Evolutionary conservation across 2,888 invertebrate genomes (phyloP).

Genomic region (Epiblema foenella): DNA sequence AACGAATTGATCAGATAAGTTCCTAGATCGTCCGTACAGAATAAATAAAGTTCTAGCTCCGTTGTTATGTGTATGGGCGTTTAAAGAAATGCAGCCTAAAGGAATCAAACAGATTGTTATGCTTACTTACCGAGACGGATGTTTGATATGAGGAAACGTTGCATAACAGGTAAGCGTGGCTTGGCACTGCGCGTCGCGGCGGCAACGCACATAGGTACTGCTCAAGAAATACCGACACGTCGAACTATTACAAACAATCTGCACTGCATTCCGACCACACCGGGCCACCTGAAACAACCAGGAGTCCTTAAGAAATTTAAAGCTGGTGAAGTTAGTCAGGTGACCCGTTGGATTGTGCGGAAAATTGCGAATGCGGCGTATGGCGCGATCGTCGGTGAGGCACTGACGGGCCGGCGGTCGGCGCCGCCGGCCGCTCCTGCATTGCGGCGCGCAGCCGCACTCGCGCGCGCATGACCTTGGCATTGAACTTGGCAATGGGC

Average conservation of each 20-base stretch:
- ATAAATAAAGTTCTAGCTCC: conserved; percentile 18
- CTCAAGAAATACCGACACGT: conserved; percentile 57
- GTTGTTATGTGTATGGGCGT: conserved; percentile 12
- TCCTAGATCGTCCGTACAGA: conserved; percentile 7
- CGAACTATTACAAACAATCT: conserved; percentile 50
- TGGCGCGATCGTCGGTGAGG: conserved; percentile 74
- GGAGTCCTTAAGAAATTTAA: conserved; percentile 42
- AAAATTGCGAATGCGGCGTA: conserved; percentile 66
- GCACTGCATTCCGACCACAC: conserved; percentile 54
- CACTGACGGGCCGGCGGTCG: conserved; percentile 75
- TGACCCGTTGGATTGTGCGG: conserved; percentile 59
- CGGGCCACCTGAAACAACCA: conserved; percentile 57
- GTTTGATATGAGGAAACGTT: conserved; percentile 61
- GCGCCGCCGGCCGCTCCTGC: conserved; percentile 84
- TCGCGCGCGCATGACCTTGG: conserved; percentile 90
- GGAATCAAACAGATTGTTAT: conserved; percentile 25
- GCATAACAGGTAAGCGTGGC: conserved; percentile 69
- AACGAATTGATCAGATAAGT: conserved; percentile 7
- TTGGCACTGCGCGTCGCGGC: conserved; percentile 54
- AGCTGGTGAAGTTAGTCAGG: conserved; percentile 48
- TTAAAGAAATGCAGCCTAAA: conserved; percentile 14
- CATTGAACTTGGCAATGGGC: conserved; percentile 91
- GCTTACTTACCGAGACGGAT: conserved; percentile 65
- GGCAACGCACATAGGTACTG: conserved; percentile 59
- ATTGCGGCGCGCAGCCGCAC: conserved; percentile 88